phyloP scores from a whole-genome alignment of 2,113 vertebrate genomes.

The Saccopteryx leptura region DNA sequence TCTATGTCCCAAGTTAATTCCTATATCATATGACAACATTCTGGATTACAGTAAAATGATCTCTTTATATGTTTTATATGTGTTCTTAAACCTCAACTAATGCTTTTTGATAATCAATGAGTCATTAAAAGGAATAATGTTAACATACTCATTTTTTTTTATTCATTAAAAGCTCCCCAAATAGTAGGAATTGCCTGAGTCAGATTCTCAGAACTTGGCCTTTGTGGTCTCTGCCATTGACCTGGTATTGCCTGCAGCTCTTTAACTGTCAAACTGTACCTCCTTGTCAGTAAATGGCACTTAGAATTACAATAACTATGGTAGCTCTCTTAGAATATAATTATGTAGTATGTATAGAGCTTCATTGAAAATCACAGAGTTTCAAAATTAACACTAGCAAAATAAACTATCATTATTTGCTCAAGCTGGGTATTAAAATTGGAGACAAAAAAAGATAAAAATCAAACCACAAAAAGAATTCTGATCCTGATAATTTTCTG shows the following conservation, averaged over 20 bases:
- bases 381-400: constrained; percentile 21
- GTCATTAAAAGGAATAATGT: neutral
- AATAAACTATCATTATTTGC: neutral
- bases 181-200: neutral
- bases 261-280: neutral
- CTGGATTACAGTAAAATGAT: neutral
- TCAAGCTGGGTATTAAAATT: neutral
- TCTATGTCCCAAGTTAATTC: neutral
- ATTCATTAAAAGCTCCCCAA: neutral
- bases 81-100: neutral
- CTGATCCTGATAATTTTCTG: neutral
- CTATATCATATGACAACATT: neutral
- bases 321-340: neutral
- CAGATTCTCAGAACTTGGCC: neutral
- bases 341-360: neutral
- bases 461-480: neutral
- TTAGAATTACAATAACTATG: neutral
- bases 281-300: neutral
- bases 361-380: neutral
- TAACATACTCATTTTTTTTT: neutral
- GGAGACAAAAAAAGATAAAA: neutral
- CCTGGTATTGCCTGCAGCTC: neutral
- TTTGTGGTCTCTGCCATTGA: neutral
- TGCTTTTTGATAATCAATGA: neutral
- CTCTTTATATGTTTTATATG: neutral